Evolutionary conservation across 2,888 invertebrate genomes (phyloP), one percentile per base, ranked within the genome.

Genomic region (Timema cristinae): DNA sequence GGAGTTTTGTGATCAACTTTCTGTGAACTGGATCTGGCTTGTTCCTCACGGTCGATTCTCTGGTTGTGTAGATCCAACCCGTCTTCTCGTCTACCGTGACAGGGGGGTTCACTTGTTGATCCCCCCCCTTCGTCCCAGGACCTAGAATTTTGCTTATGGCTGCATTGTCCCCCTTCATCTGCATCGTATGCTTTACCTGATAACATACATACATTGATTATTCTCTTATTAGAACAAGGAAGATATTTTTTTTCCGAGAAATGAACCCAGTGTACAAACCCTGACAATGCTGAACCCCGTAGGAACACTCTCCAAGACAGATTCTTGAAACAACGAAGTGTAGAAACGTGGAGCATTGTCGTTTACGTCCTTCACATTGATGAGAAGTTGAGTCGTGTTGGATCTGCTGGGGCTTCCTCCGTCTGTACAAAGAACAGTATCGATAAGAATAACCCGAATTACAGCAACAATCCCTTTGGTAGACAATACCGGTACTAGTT

Each of bases 331-430:
- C 56, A 94, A 87, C 0, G 93, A 91, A 0, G 95, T 93, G 81
- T 96, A 95, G 84, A 98, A 98, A 49, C 93, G 85, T 0, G 97
- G 97, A 0, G 92, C 87, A 81, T 98, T 97, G 82, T 98, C 98
- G 80, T 99, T 98, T 0, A 97, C 91, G 81, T 99, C 98, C 73
- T 90, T 88, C 0, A 99, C 93, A 80, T 93, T 93, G 0, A 99
- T 90, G 70, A 96, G 84, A n/a, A 98, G 86, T 79, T 95, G 94
- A 0, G 97, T 97, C 0, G 96, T 97, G 81, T 98, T 98, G 0
- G 96, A 96, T 47, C 94, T 87, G 0, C 95, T 93, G 0, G 98
- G 97, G 79, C 92, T 92, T 5, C 98, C 98, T 6, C 95, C 94
- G 80, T 99, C 98, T 86, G 82, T 61, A 80, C 76, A 67, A 8